Percentiles rank a stretch among this genome's conserved stretches.
phyloP scores from a whole-genome alignment of 2,888 invertebrate species.

The Isotomurus palustris region DNA sequence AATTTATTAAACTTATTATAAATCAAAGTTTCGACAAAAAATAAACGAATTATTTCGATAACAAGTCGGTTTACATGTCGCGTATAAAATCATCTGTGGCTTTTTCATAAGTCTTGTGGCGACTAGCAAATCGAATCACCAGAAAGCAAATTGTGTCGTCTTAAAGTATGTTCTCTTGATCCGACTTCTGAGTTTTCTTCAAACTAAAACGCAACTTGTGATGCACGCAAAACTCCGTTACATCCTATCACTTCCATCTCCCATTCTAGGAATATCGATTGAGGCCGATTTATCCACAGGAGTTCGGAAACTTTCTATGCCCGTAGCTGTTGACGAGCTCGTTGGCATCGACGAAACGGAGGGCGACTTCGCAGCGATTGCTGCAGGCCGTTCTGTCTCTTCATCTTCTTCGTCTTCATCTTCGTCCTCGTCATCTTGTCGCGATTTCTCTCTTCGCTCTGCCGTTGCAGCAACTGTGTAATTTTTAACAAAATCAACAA shows the following conservation, averaged over 20 bases:
- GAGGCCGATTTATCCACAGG: slow-evolving; percentile 35
- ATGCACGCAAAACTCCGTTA: no score
- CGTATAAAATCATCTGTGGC: no score
- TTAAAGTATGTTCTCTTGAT: no score
- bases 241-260: neutral
- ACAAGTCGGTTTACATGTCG: no score
- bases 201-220: neutral
- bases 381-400: slow-evolving; percentile 51
- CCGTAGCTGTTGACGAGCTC: slow-evolving; percentile 10
- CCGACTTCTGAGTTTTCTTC: no score
- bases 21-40: no score
- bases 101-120: no score
- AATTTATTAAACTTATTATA: neutral
- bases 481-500: neutral
- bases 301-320: neutral
- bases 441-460: slow-evolving; percentile 46
- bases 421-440: slow-evolving; percentile 48
- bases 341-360: slow-evolving; percentile 5
- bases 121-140: no score
- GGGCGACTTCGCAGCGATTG: slow-evolving; percentile 18
- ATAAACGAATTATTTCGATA: no score
- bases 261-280: slow-evolving; percentile 34
- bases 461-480: slow-evolving; percentile 36
- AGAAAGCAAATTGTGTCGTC: no score
- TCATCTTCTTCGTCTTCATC: slow-evolving; percentile 40